Base-by-base conservation (phyloP, 2,113 vertebrate species). In the Trematocara stigmaticum region DNA sequence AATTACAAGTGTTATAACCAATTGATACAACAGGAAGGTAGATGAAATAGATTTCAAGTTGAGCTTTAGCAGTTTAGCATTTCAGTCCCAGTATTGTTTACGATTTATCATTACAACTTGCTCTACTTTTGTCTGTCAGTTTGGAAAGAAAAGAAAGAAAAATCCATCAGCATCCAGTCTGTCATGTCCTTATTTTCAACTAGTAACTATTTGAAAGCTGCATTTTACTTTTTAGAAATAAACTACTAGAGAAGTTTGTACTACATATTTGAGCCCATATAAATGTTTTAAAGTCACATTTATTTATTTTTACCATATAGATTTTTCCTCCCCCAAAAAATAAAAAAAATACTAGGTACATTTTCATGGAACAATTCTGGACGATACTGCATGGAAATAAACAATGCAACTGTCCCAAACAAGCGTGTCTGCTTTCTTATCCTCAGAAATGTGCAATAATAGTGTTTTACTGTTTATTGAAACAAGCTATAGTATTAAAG, bases 241-340 rank as follows among this genome's bases (percentile, higher is more conserved):
- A 87, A 89, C 80, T 78, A 52, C 86, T 85, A 84, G 83, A 78
- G 82, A 31, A 53, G 86, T 94, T 93, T 93, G 84, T 93, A 93
- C 88, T 81, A 92, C 66, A 90, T 90, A 86, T 93, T 95, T 84
- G 55, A 92, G 84, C 81, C 89, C 79, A 88, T 88, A 89, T 82
- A 88, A 89, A 90, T 91, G 88, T 91, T 96, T 93, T 93, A 66
- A 89, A 91, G 78, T 93, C 88, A 86, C 55, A 93, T 93, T 94
- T 98, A 98, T 99, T 99, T 98, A 98, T 98, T 97, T 97, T 98
- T 97, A 97, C 96, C 97, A 96, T 97, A 98, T 97, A 97, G 97
- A 97, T 97, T 98, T 98, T 97, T 95, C 0, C 3, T 3, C 64
- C 57, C 31, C 3, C 23, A 31, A 57, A 34, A 34, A 61, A 97